These are phyloP conservation scores for Macrobrachium rosenbergii DNA, from an alignment of 1,140 invertebrate genomes.

Conservation along the genomic window DNA sequence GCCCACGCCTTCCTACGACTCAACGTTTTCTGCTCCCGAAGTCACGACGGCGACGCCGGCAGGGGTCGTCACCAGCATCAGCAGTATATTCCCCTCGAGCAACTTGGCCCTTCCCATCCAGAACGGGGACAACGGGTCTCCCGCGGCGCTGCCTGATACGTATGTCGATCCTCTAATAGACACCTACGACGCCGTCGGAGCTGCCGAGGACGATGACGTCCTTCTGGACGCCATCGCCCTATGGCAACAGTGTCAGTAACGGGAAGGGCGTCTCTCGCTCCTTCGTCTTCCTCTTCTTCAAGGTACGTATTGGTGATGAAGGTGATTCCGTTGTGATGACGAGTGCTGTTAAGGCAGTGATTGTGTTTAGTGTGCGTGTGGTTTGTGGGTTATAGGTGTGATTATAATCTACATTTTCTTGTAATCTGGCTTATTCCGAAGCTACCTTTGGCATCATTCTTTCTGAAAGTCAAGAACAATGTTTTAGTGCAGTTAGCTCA, in stretches of 20 bases:
- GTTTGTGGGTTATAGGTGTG: not conserved
- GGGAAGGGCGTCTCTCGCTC: conserved; percentile 22
- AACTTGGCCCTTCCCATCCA: conserved; percentile 12
- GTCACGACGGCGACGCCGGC: conserved; percentile 1
- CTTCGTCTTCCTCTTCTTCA: no score
- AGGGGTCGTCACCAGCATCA: conserved; percentile 23
- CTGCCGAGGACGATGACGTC: conserved; percentile 64
- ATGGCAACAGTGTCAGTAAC: conserved; percentile 66
- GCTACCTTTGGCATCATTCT: no score
- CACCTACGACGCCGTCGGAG: conserved; percentile 47
- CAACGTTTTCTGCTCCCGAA: conserved; percentile 40
- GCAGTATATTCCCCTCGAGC: conserved; percentile 34
- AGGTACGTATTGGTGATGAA: not conserved
- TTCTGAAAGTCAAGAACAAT: no score
- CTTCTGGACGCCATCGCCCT: conserved; percentile 67
- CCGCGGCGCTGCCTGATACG: conserved; percentile 15
- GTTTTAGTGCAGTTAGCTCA: no score
- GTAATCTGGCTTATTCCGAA: no score
- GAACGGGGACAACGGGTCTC: not conserved
- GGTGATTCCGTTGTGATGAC: not conserved
- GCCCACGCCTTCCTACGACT: conserved; percentile 51
- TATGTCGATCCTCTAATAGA: conserved; percentile 29
- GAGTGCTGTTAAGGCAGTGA: not conserved
- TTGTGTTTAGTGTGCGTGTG: not conserved
- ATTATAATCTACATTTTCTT: no score